Evolutionary conservation across 2,888 invertebrate species (phyloP).

Genomic region (Napeogenes sylphis): DNA sequence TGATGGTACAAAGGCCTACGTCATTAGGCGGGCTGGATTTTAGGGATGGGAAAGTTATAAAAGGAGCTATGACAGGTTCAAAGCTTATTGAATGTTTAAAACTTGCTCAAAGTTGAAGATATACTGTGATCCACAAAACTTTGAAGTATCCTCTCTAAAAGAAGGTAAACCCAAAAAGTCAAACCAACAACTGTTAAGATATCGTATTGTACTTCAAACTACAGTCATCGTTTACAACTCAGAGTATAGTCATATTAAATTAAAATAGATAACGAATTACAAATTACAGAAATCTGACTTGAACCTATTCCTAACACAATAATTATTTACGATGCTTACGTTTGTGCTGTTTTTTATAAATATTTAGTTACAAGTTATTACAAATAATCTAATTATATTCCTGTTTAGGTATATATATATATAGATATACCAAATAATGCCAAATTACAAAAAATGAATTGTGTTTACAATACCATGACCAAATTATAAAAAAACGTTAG

Average conservation of each 20-base stretch:
- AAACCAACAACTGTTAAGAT: background rate
- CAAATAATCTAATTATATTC: too few relatives aligned
- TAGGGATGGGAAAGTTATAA: background rate
- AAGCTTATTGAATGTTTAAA: constrained; percentile 1
- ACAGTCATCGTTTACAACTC: background rate
- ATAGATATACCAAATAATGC: too few relatives aligned
- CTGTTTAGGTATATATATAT: too few relatives aligned
- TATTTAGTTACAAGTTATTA: too few relatives aligned
- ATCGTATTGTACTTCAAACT: background rate
- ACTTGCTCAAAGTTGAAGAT: background rate
- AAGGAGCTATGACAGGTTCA: background rate
- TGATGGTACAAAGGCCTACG: background rate
- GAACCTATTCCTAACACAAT: too few relatives aligned
- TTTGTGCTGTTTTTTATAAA: too few relatives aligned
- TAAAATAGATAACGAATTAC: background rate
- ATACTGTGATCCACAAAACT: background rate
- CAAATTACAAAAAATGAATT: background rate
- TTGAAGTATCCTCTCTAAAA: too few relatives aligned
- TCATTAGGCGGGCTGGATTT: background rate
- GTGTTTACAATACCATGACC: too few relatives aligned
- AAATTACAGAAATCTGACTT: too few relatives aligned
- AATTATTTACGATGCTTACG: too few relatives aligned
- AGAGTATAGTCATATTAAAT: background rate
- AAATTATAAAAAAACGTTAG: too few relatives aligned
- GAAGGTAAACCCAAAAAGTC: too few relatives aligned